Evolutionary conservation across 2,888 invertebrate genomes (phyloP).

Genomic region (Heterodera filipjevi): DNA sequence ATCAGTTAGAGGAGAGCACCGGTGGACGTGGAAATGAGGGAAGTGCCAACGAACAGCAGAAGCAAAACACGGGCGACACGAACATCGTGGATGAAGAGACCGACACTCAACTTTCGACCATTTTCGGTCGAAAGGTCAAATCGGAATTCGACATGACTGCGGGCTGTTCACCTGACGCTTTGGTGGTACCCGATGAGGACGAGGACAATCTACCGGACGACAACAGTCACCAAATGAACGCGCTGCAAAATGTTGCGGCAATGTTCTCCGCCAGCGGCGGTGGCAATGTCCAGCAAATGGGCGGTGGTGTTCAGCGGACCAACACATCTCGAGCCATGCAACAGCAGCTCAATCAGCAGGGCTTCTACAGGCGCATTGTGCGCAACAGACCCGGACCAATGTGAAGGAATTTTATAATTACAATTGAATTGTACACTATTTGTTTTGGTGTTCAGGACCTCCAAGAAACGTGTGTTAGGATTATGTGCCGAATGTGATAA

Average conservation of each 20-base stretch:
- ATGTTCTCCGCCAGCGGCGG: conserved; percentile 34
- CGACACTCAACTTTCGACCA: conserved; percentile 33
- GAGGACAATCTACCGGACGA: conserved; percentile 30
- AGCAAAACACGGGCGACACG: background rate
- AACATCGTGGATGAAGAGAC: conserved; percentile 37
- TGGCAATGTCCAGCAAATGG: background rate
- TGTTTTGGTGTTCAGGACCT: conserved; percentile 24
- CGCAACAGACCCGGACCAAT: conserved; percentile 29
- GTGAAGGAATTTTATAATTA: background rate
- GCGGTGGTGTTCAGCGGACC: background rate
- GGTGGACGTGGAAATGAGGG: background rate
- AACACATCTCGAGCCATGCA: background rate
- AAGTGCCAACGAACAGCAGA: background rate
- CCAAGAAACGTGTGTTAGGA: conserved; percentile 63
- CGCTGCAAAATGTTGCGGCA: conserved; percentile 30
- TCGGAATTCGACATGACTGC: conserved; percentile 33
- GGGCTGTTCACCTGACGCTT: conserved; percentile 22
- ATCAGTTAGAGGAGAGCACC: background rate
- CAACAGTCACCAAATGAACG: conserved; percentile 32
- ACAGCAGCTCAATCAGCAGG: background rate
- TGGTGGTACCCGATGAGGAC: conserved; percentile 26
- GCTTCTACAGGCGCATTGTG: conserved; percentile 19
- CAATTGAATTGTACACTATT: background rate
- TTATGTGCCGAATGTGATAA: conserved; percentile 62
- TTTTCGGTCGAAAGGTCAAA: conserved; percentile 35